Evolutionary conservation across 2,888 invertebrate genomes (phyloP).

Genomic region (Plebejus anna): DNA sequence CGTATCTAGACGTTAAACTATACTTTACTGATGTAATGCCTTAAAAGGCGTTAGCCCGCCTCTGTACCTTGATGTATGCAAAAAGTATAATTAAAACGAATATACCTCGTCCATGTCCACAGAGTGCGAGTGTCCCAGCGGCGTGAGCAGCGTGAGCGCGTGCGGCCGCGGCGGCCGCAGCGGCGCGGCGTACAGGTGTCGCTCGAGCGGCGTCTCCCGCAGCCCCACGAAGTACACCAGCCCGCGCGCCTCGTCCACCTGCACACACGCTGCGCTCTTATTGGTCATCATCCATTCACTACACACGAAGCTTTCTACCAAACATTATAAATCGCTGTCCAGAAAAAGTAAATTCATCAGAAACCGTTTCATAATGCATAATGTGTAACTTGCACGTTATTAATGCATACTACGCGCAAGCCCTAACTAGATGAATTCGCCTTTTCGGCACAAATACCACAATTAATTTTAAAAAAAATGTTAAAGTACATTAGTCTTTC

Average conservation of each 20-base stretch:
- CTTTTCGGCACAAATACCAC: too few relatives aligned
- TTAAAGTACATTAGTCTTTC: neutral
- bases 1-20: too few relatives aligned
- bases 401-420: too few relatives aligned
- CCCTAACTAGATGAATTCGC: too few relatives aligned
- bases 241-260: conserved; percentile 86
- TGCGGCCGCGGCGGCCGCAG: conserved; percentile 84
- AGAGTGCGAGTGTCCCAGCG: conserved; percentile 88
- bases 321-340: neutral
- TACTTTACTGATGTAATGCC: too few relatives aligned
- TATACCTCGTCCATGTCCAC: conserved; percentile 88
- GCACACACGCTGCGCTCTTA: conserved; percentile 30
- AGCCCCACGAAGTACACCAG: conserved; percentile 95
- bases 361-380: too few relatives aligned
- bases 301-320: neutral
- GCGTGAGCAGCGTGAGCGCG: neutral
- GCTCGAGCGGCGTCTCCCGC: conserved; percentile 94
- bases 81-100: too few relatives aligned
- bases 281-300: conserved; percentile 6
- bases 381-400: too few relatives aligned
- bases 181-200: conserved; percentile 93
- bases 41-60: too few relatives aligned
- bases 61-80: too few relatives aligned
- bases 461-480: too few relatives aligned
- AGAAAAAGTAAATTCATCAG: too few relatives aligned